Evolutionary conservation across 1,140 invertebrate species (phyloP), one percentile per base, ranked within the genome.

Genomic region (Augochlora pura): DNA sequence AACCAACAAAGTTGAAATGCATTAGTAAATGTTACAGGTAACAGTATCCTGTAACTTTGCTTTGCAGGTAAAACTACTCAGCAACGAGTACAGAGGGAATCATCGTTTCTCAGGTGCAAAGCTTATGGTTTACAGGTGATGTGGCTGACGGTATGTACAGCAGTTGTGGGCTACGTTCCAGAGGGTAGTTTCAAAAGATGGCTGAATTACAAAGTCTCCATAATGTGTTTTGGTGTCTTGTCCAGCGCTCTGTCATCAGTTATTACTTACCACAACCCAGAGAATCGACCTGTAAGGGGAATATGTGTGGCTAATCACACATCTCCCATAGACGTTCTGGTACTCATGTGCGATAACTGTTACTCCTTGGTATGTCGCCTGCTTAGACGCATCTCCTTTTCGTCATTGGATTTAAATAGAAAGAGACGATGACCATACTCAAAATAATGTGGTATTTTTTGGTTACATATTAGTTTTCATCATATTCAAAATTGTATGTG

Each of bases 291-390:
- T 39, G 93, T 94, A 77, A 94, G 93, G 74, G 98, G 98, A 49
- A 99, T 99, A 88, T 99, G 99, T 94, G 99, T 99, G 25, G 99
- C 99, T 66, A 99, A 99, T 94, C 99, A 99, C 93, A 99, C 99
- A 0, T 99, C 98, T 76, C 99, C 99, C 2, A 99, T 99, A 83
- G 99, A 99, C 93, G 98, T 98, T 60, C 95, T 99, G 75, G 96
- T 99, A 81, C 94, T 99, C 62, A 98, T 98, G 95, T 98, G 97
- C 94, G 99, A 99, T 94, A 99, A 98, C 92, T 97, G 97, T 88
- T 99, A 99, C 94, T 99, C 98, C 59, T 94, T 99, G 97, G 98
- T 99, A 95, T 93, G 95, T 94, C 66, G 18, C 67, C n/a, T 16
- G 9, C 39, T 46, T 52, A 54, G 0, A 18, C 16, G 3, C 16